A percentile compares a stretch with the other conserved stretches of the same genome.
These are phyloP conservation scores for Nymphicus hollandicus DNA, from an alignment of 2,113 vertebrate species.

Conservation along the genomic window DNA sequence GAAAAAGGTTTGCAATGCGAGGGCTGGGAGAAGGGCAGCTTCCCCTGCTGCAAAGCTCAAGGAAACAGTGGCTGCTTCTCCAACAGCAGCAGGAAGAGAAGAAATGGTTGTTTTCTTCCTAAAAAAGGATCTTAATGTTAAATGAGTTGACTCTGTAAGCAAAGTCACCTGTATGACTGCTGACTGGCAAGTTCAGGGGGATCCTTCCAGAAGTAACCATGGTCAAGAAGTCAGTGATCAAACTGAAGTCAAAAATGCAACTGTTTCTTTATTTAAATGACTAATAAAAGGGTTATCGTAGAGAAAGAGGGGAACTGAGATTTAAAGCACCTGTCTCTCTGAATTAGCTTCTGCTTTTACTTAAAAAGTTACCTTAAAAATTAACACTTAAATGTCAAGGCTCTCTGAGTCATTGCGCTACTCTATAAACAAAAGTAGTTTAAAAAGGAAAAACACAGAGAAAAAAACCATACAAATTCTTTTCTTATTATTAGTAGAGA, in stretches of 20 bases:
- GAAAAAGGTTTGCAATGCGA: accelerated
- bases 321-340: background rate
- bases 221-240: background rate
- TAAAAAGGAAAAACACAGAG: background rate
- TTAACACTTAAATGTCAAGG: background rate
- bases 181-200: background rate
- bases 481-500: background rate
- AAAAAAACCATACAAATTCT: background rate
- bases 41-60: background rate
- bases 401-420: background rate
- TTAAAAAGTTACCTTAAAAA: background rate
- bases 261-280: background rate
- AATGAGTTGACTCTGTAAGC: background rate
- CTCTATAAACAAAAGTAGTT: background rate
- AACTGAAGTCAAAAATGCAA: background rate
- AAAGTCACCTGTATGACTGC: background rate
- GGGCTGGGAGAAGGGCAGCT: background rate
- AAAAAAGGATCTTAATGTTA: background rate
- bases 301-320: background rate
- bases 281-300: background rate
- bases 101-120: background rate
- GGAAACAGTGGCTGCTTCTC: background rate
- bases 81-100: background rate
- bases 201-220: background rate
- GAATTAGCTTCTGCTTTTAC: background rate